These are phyloP conservation scores for Neodiprion pinetum DNA, from an alignment of 1,140 invertebrate genomes.

Conservation along the genomic window DNA sequence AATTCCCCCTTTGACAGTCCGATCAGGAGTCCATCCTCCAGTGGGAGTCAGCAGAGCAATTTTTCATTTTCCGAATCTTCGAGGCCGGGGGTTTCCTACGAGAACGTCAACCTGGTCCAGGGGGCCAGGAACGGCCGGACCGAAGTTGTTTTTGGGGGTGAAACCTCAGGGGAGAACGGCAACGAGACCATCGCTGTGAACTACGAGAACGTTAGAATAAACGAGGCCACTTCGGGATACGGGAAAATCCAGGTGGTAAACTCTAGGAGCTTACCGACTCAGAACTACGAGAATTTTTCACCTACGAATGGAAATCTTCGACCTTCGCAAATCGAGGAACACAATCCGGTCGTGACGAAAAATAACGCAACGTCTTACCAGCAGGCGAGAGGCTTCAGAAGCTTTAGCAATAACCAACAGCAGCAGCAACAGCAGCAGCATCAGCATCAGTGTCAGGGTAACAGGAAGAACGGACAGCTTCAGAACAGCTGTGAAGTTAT, in stretches of 20 bases:
- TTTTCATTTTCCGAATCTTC: neutral
- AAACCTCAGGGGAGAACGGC: slow-evolving; percentile 15
- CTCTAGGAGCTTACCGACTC: slow-evolving; percentile 16
- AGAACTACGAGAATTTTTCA: slow-evolving; percentile 43
- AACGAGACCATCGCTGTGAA: slow-evolving; percentile 14
- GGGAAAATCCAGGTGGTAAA: slow-evolving; percentile 39
- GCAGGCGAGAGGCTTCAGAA: slow-evolving; percentile 2
- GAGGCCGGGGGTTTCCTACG: slow-evolving; percentile 35
- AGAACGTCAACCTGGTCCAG: slow-evolving; percentile 40
- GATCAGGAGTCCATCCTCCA: slow-evolving; percentile 40
- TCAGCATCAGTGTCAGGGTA: slow-evolving; percentile 20
- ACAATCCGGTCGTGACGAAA: slow-evolving; percentile 31
- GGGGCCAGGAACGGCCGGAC: slow-evolving; percentile 11
- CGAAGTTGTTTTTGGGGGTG: slow-evolving; percentile 17
- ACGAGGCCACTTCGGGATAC: slow-evolving; percentile 26
- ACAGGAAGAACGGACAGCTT: slow-evolving; percentile 40
- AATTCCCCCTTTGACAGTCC: slow-evolving; percentile 60
- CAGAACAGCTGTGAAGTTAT: slow-evolving; percentile 49
- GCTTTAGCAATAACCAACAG: neutral
- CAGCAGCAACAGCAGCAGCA: neutral
- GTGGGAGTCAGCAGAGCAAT: neutral
- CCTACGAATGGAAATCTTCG: neutral
- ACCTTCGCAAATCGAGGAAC: slow-evolving; percentile 53
- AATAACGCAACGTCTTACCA: slow-evolving; percentile 14
- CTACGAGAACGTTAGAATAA: slow-evolving; percentile 15